Evolutionary conservation across 2,797 vertebrate genomes (phyloP), one percentile per base, ranked within the genome.

Genomic region (Coccyzus lansbergi): DNA sequence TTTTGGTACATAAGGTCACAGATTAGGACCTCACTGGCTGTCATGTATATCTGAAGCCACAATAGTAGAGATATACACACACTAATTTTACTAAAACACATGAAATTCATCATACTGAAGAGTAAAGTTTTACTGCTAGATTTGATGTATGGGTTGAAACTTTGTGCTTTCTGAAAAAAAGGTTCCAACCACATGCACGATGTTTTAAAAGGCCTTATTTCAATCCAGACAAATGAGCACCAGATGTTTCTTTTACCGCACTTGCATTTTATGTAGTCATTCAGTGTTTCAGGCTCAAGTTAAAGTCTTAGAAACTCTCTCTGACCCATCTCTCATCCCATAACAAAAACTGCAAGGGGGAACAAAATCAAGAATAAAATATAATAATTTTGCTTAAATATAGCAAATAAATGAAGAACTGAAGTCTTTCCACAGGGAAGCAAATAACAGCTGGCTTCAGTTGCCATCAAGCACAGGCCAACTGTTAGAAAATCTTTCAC

Each of bases 201-300:
- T 79, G 51, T 80, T 95, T 91, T 94, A 83, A 83, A 88, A 67
- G 34, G 65, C 49, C 56, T 92, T 90, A 53, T 84, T 92, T 87
- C 83, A 86, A 38, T 28, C 52, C 85, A 72, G 55, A 87, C 29
- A 92, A 91, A 96, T 17, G 62, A 95, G 63, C 70, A 86, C 79
- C 89, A 94, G 87, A 91, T 91, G 79, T 91, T 93, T 91, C 48
- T 91, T 91, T 91, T 63, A 83, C 59, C 0, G 1, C 44, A 62
- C 63, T 82, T 86, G 82, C 55, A 67, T 86, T 95, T 92, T 85
- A 52, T 40, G 63, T 4, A 72, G 63, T 49, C 68, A 56, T 75
- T 89, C 58, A 83, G 85, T 79, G 62, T 89, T 88, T 91, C 55
- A 88, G 79, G 40, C 88, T 80, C 48, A 56, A 4, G 55, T 31